These are phyloP conservation scores for Helarctos malayanus DNA, from an alignment of 2,797 vertebrate species.

Conservation along the genomic window DNA sequence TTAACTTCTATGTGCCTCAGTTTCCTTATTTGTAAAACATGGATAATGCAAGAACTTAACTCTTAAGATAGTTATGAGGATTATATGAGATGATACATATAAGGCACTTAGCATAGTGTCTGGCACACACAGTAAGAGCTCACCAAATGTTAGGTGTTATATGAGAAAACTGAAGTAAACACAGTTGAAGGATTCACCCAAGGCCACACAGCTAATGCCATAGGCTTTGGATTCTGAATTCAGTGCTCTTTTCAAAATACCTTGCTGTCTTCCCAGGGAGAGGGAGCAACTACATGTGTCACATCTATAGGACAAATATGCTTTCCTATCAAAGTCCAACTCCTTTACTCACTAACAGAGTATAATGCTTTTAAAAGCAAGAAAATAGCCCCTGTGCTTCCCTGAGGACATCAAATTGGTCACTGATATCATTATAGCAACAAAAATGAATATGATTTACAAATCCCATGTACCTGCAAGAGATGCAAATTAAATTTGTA, in stretches of 20 bases:
- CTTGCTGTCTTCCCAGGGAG: not conserved
- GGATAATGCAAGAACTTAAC: not conserved
- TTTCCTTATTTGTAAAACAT: not conserved
- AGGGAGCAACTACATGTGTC: not conserved
- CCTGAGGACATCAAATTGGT: not conserved
- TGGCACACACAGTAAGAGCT: not conserved
- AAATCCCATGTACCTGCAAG: constrained; percentile 26
- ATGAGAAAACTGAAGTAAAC: not conserved
- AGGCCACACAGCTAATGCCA: not conserved
- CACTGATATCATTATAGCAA: constrained; percentile 17
- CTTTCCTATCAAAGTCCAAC: not conserved
- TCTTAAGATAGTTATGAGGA: not conserved
- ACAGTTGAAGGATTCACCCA: not conserved
- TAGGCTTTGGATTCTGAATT: not conserved
- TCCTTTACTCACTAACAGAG: not conserved
- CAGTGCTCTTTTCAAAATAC: not conserved
- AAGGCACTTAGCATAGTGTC: not conserved
- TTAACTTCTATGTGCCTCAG: not conserved
- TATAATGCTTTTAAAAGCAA: not conserved
- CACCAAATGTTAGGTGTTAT: not conserved
- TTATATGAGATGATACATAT: not conserved
- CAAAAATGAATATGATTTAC: constrained; percentile 30
- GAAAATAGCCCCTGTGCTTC: constrained; percentile 8
- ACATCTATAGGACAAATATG: not conserved
- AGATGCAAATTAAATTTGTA: constrained; percentile 46